Conservation (phyloP, 2,113 vertebrate species). For the Oreochromis niloticus region DNA sequence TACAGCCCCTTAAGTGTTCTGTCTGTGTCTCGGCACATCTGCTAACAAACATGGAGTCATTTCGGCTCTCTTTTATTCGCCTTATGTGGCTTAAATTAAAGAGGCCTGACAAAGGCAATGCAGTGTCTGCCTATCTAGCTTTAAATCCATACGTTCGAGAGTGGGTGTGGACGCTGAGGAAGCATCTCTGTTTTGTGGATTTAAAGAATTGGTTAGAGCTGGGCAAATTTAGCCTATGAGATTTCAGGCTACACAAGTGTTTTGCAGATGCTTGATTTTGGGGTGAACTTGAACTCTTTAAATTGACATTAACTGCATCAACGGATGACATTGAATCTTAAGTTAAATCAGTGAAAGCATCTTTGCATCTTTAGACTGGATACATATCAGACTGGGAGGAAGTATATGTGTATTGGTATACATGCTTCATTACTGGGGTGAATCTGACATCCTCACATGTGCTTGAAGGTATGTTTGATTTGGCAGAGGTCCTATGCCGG, state of each 20-base stretch:
- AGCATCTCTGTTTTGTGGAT: not conserved
- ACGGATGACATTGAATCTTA: not conserved
- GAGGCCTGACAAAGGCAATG: not conserved
- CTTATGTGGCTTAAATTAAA: slow-evolving; percentile 18
- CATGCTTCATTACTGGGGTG: not conserved
- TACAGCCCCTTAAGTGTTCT: slow-evolving; percentile 16
- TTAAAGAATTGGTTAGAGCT: not conserved
- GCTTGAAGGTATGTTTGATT: not conserved
- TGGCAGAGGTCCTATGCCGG: not conserved
- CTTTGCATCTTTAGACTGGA: not conserved
- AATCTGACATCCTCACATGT: not conserved
- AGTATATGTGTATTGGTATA: not conserved
- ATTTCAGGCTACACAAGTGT: not conserved
- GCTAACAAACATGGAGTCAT: slow-evolving; percentile 2
- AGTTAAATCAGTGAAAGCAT: not conserved
- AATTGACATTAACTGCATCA: not conserved
- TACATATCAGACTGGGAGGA: not conserved
- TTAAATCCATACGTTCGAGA: not conserved
- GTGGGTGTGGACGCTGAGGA: not conserved
- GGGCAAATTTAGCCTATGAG: not conserved
- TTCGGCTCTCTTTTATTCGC: not conserved
- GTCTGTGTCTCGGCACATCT: slow-evolving; percentile 33
- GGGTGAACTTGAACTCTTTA: not conserved
- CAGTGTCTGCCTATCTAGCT: not conserved
- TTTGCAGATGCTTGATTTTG: not conserved